These are phyloP conservation scores for Cryptoblepharus egeriae DNA, from an alignment of 2,797 vertebrate species.

Conservation along the genomic window DNA sequence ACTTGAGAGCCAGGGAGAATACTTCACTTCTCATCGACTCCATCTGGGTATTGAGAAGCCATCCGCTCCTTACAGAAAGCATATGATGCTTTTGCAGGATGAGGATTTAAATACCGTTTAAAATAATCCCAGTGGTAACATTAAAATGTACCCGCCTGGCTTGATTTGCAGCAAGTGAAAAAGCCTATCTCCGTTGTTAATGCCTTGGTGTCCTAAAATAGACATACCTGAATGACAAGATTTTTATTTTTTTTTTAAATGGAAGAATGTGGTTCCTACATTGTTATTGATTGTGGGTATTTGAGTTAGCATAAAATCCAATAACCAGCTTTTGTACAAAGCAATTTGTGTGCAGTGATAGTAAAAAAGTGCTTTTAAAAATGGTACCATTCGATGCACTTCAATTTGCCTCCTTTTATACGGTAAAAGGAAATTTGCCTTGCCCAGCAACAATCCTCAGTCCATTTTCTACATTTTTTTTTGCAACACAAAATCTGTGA, in stretches of 20 bases:
- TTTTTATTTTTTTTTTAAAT: conserved; percentile 4
- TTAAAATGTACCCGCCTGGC: fast-evolving
- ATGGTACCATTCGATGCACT: conserved; percentile 23
- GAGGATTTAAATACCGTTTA: background rate
- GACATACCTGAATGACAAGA: background rate
- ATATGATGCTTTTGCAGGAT: background rate
- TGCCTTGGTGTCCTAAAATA: background rate
- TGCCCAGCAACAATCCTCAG: conserved; percentile 20
- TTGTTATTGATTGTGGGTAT: conserved; percentile 20
- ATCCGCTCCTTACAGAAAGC: background rate
- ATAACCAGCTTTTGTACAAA: conserved; percentile 28
- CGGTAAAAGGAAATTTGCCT: conserved; percentile 17
- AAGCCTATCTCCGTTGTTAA: background rate
- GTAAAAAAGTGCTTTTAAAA: conserved; percentile 24
- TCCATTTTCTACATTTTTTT: background rate
- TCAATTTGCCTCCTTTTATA: conserved; percentile 38
- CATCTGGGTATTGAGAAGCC: background rate
- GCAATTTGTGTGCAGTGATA: conserved; percentile 7
- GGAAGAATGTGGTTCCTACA: background rate
- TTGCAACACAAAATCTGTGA: conserved; percentile 27
- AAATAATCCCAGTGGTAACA: conserved; percentile 11
- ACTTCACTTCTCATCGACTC: background rate
- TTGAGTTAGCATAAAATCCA: conserved; percentile 36
- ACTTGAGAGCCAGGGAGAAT: background rate
- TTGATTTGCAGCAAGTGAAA: background rate